phyloP scores from a whole-genome alignment of 2,797 vertebrate genomes.

The Silurus lanzhouensis region DNA sequence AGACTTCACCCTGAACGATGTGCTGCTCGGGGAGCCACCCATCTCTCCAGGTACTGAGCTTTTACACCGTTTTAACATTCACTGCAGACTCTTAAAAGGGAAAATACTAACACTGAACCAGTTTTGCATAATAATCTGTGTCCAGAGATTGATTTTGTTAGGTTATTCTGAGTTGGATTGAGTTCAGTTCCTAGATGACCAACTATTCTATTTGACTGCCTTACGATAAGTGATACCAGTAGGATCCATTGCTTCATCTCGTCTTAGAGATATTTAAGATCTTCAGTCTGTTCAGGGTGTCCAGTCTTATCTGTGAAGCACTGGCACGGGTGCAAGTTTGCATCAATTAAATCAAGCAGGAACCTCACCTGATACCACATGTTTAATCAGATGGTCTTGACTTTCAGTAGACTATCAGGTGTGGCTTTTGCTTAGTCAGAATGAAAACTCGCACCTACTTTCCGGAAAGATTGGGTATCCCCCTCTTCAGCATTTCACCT shows the following conservation, averaged over 20 bases:
- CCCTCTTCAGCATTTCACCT: not conserved
- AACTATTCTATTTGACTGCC: not conserved
- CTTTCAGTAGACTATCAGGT: too few relatives aligned
- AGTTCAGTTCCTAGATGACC: not conserved
- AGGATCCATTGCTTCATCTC: not conserved
- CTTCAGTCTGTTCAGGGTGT: not conserved
- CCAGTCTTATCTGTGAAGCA: too few relatives aligned
- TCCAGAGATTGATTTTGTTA: not conserved
- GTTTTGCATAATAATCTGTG: not conserved
- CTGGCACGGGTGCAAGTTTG: too few relatives aligned
- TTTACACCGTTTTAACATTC: not conserved
- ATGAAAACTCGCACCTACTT: too few relatives aligned
- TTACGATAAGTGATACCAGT: not conserved
- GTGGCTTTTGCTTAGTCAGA: too few relatives aligned
- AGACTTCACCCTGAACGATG: constrained; percentile 81
- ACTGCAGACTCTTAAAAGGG: not conserved
- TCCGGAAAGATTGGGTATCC: too few relatives aligned
- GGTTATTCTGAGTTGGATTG: not conserved
- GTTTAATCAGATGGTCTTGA: too few relatives aligned
- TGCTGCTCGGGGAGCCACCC: constrained; percentile 76
- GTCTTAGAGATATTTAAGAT: not conserved
- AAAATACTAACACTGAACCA: not conserved
- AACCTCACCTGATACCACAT: too few relatives aligned
- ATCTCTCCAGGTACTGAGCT: constrained; percentile 80
- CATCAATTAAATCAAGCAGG: too few relatives aligned